phyloP scores from a whole-genome alignment of 2,113 vertebrate species.

The Gambusia affinis region DNA sequence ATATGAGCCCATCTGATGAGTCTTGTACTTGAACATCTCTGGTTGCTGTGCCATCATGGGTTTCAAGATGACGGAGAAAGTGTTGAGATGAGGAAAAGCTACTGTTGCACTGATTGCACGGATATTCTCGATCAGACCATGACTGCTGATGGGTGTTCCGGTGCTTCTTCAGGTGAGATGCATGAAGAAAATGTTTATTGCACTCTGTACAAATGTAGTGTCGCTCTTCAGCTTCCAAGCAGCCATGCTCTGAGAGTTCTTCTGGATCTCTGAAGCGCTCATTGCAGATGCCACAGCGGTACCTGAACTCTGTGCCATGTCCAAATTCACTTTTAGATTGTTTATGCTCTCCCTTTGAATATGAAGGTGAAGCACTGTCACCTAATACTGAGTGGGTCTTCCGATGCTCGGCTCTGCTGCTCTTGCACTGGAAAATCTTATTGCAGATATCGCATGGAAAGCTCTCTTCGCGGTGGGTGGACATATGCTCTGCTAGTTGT shows the following conservation, averaged over 20 bases:
- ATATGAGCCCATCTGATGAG: constrained; percentile 47
- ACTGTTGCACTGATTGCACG: constrained; percentile 73
- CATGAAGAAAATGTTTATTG: constrained; percentile 76
- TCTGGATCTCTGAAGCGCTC: constrained; percentile 74
- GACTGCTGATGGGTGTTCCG: constrained; percentile 63
- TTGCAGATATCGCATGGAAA: constrained; percentile 84
- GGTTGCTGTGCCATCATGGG: constrained; percentile 49
- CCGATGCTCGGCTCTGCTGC: constrained; percentile 78
- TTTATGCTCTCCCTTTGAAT: constrained; percentile 27
- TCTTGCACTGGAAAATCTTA: constrained; percentile 76
- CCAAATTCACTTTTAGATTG: constrained; percentile 23
- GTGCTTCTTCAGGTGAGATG: constrained; percentile 81
- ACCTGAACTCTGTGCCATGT: constrained; percentile 57
- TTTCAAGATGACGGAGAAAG: constrained; percentile 73
- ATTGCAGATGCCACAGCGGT: constrained; percentile 74
- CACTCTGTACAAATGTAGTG: constrained; percentile 76
- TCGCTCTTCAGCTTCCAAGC: constrained; percentile 69
- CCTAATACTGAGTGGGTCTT: constrained; percentile 69
- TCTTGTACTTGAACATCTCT: background rate
- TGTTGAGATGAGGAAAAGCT: constrained; percentile 63
- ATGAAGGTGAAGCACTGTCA: constrained; percentile 26
- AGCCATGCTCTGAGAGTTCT: constrained; percentile 79
- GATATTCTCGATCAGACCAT: constrained; percentile 52
- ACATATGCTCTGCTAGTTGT: constrained; percentile 79
- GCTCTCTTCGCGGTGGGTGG: constrained; percentile 78